Evolutionary conservation across 2,888 invertebrate genomes (phyloP).

Genomic region (Cephus spinipes): DNA sequence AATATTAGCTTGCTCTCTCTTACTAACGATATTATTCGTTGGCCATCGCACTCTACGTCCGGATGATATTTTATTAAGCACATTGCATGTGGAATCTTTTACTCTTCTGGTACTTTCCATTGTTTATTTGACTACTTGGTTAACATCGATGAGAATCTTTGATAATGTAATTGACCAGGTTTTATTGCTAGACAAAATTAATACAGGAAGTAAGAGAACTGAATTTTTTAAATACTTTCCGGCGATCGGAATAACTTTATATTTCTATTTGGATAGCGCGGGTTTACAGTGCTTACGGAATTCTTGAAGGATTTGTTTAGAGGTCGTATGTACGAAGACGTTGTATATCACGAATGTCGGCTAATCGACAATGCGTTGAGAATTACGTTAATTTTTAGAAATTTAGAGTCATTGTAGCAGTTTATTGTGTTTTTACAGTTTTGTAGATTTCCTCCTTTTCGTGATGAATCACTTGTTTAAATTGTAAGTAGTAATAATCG

Average conservation of each 20-base stretch:
- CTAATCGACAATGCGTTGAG: not conserved
- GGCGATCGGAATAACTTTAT: not conserved
- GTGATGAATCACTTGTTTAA: conserved; percentile 1
- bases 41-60: conserved; percentile 25
- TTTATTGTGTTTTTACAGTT: not conserved
- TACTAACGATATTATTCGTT: not conserved
- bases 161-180: not conserved
- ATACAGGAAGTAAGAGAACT: not conserved
- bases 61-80: conserved; percentile 36
- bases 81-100: conserved; percentile 32
- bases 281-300: not conserved
- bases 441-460: not conserved
- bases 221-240: not conserved
- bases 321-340: not conserved
- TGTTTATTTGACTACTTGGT: conserved; percentile 2
- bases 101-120: conserved; percentile 36
- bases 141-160: not conserved
- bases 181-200: not conserved
- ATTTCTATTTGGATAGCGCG: not conserved
- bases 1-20: conserved; percentile 16
- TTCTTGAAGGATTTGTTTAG: not conserved
- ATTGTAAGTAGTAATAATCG: not conserved
- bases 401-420: not conserved
- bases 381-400: not conserved
- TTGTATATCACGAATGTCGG: not conserved